phyloP scores from a whole-genome alignment of 2,888 invertebrate genomes.

The Junonia oenone region DNA sequence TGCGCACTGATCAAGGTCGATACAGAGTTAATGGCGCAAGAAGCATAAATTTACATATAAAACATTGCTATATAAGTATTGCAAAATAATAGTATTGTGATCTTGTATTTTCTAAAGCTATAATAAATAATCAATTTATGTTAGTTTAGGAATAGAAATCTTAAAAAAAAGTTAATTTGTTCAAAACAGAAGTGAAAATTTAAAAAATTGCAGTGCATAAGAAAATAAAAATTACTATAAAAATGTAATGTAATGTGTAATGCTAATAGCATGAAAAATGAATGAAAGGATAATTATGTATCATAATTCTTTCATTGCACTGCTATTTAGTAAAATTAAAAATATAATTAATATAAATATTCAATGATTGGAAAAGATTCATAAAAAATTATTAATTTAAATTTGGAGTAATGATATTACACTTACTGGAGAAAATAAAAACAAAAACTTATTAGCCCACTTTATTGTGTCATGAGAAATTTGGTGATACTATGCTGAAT shows the following conservation, averaged over 20 bases:
- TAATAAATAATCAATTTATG: background rate
- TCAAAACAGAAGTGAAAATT: no score
- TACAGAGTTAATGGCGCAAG: background rate
- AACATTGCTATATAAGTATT: background rate
- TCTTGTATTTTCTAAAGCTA: background rate
- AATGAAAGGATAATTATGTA: no score
- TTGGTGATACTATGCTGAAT: background rate
- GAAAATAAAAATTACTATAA: no score
- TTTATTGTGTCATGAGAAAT: background rate
- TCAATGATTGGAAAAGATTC: no score
- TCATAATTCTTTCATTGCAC: no score
- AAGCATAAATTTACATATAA: slow-evolving; percentile 6
- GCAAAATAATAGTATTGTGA: background rate
- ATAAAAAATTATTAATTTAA: background rate
- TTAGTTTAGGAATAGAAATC: background rate
- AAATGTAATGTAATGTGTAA: no score
- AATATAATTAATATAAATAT: background rate
- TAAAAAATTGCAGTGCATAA: no score
- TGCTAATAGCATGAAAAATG: no score
- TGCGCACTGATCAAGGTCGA: slow-evolving; percentile 5
- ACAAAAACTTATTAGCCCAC: background rate
- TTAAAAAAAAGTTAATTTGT: background rate
- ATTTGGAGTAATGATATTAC: background rate
- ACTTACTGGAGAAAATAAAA: background rate
- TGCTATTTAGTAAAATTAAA: no score